phyloP scores from a whole-genome alignment of 2,888 invertebrate genomes.

The Alentia gelatinosa region DNA sequence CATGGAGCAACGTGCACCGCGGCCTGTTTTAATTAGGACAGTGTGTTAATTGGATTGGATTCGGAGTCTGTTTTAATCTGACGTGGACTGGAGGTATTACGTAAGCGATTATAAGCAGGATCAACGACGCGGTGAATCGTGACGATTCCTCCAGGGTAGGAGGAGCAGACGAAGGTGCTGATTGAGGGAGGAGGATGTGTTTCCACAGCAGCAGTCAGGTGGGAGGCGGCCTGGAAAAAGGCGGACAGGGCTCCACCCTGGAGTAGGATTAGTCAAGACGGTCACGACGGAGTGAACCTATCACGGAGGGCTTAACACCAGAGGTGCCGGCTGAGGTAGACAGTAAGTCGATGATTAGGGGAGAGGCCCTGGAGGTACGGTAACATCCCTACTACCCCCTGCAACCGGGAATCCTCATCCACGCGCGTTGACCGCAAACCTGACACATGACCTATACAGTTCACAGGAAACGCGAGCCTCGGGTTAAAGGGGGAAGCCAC shows the following conservation, averaged over 20 bases:
- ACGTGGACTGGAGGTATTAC: not conserved
- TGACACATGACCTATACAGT: too few species aligned
- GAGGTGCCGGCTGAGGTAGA: too few species aligned
- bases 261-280: not conserved
- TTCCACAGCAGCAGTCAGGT: too few species aligned
- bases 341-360: too few species aligned
- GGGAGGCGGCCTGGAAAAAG: not conserved
- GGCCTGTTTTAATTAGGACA: not conserved
- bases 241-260: not conserved
- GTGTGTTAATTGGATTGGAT: not conserved
- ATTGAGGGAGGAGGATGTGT: too few species aligned
- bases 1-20: not conserved
- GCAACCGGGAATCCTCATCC: too few species aligned
- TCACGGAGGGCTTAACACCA: too few species aligned
- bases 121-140: not conserved
- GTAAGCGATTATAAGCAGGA: not conserved
- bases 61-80: not conserved
- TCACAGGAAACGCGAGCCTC: too few species aligned
- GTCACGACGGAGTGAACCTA: not conserved
- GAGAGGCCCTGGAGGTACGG: too few species aligned
- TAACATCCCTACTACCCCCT: too few species aligned
- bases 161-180: not conserved
- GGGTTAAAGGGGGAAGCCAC: too few species aligned
- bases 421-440: too few species aligned
- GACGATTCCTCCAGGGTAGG: not conserved